These are phyloP conservation scores for Leptopilina clavipes DNA, from an alignment of 1,140 invertebrate species.

Conservation along the genomic window DNA sequence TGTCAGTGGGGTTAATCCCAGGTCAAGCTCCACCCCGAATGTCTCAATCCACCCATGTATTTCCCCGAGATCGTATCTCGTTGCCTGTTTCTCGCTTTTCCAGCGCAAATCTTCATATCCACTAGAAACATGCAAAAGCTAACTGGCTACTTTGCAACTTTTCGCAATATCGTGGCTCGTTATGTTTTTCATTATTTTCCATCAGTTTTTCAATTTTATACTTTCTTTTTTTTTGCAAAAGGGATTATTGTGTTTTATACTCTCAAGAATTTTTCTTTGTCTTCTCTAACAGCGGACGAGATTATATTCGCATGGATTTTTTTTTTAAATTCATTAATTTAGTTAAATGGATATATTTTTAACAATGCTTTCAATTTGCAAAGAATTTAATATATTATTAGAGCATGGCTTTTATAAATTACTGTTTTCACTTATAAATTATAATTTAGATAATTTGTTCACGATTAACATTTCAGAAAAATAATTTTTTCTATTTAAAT, in stretches of 20 bases:
- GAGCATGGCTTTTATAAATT: too few species aligned
- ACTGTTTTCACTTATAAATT: too few species aligned
- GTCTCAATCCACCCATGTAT: slow-evolving; percentile 62
- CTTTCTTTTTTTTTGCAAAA: not conserved
- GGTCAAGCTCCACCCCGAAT: slow-evolving; percentile 59
- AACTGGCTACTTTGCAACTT: slow-evolving; percentile 32
- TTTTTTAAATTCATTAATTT: not conserved
- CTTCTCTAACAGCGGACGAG: not conserved
- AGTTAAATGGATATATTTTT: not conserved
- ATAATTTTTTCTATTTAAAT: too few species aligned
- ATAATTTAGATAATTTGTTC: too few species aligned
- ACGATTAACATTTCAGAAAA: too few species aligned
- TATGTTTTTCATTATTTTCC: slow-evolving; percentile 26
- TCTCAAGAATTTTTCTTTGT: not conserved
- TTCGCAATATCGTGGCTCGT: slow-evolving; percentile 25
- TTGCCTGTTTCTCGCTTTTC: slow-evolving; percentile 10
- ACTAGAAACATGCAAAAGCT: slow-evolving; percentile 6
- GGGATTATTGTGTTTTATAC: slow-evolving; percentile 19
- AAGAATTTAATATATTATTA: too few species aligned
- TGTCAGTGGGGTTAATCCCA: slow-evolving; percentile 61
- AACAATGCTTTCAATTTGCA: too few species aligned
- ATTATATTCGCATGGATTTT: not conserved
- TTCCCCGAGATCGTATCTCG: not conserved
- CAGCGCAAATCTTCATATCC: slow-evolving; percentile 25
- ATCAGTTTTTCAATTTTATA: slow-evolving; percentile 29